Conservation (phyloP, 2,797 vertebrate species). For the Petrocephalus sullivani region DNA sequence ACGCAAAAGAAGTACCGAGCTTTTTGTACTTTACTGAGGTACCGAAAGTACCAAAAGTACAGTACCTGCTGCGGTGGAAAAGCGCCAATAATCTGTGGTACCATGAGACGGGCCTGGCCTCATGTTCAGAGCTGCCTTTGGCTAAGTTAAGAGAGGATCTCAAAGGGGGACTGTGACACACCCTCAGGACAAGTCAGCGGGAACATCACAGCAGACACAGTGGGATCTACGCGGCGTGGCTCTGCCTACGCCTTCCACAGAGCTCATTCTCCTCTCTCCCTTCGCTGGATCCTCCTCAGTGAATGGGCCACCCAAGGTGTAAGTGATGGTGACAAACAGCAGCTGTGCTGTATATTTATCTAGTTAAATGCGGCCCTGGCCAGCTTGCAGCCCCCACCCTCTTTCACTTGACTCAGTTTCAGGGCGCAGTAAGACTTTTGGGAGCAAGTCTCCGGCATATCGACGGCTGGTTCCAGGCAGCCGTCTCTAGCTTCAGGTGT, state of each 20-base stretch:
- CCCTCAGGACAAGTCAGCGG: background rate
- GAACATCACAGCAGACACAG: background rate
- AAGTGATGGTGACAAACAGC: slow-evolving; percentile 37
- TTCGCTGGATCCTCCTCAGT: background rate
- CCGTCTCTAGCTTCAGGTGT: slow-evolving; percentile 28
- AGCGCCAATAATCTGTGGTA: background rate
- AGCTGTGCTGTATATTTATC: slow-evolving; percentile 42
- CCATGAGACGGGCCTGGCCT: background rate
- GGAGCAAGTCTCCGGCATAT: slow-evolving; percentile 3
- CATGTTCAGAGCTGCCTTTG: background rate
- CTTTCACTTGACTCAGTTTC: background rate
- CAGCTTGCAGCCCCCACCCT: slow-evolving; percentile 18
- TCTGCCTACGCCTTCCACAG: background rate
- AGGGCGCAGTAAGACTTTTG: slow-evolving; percentile 9
- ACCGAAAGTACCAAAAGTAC: no score
- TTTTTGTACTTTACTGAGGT: no score
- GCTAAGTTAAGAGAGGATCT: background rate
- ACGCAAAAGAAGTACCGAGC: no score
- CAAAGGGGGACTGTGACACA: background rate
- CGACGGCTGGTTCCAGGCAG: slow-evolving; percentile 33
- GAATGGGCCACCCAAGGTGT: slow-evolving; percentile 21
- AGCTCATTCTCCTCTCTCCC: background rate
- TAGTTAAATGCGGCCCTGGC: slow-evolving; percentile 36
- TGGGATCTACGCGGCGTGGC: background rate
- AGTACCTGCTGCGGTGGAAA: no score